phyloP scores from a whole-genome alignment of 2,797 vertebrate species.

The Hirundo rustica region DNA sequence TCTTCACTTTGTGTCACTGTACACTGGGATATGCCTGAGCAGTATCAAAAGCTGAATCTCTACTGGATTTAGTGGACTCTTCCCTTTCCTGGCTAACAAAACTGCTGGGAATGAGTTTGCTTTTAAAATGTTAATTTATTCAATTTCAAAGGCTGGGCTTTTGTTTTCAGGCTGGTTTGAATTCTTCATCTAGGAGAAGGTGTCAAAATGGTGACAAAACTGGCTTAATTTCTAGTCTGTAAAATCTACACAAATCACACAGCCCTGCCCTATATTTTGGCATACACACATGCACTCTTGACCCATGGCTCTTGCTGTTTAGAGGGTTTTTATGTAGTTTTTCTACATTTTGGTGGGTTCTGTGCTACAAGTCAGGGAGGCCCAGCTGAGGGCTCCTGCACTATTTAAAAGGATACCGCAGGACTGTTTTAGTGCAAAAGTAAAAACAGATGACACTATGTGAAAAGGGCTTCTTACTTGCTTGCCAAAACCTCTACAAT shows the following conservation, averaged over 20 bases:
- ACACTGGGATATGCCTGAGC: background rate
- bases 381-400: constrained; percentile 30
- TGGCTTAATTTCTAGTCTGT: background rate
- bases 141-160: background rate
- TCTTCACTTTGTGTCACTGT: background rate
- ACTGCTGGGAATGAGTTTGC: background rate
- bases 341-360: background rate
- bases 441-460: constrained; percentile 53
- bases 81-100: background rate
- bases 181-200: background rate
- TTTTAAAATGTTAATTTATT: constrained; percentile 6
- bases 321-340: background rate
- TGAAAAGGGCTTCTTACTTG: constrained; percentile 9
- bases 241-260: background rate
- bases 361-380: constrained; percentile 33
- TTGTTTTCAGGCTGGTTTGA: background rate
- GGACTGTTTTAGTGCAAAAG: constrained; percentile 22
- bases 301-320: background rate
- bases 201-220: background rate
- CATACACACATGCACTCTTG: background rate
- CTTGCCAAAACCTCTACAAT: constrained; percentile 41
- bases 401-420: background rate
- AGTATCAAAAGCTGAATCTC: background rate
- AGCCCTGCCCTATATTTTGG: background rate
- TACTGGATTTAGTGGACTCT: background rate